phyloP scores from a whole-genome alignment of 2,797 vertebrate species.

The Aeoliscus strigatus region DNA sequence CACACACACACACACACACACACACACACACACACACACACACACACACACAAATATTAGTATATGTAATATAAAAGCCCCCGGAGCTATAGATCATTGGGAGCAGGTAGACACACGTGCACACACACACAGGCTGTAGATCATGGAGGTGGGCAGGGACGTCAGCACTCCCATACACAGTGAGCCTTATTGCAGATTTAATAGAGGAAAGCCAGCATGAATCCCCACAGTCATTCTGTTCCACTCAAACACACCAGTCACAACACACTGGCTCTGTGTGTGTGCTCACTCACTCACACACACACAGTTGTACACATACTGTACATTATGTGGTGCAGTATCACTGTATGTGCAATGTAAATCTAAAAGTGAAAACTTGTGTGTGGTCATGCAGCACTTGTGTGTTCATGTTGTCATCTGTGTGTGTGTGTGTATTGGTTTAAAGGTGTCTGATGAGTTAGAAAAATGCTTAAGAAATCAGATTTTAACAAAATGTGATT shows the following conservation, averaged over 20 bases:
- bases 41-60: constrained; percentile 62
- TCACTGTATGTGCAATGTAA: constrained; percentile 9
- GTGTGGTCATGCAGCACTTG: constrained; percentile 14
- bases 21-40: constrained; percentile 58
- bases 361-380: constrained; percentile 9
- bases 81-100: constrained; percentile 60
- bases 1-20: constrained; percentile 59
- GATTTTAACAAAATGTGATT: too few relatives aligned
- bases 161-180: constrained; percentile 73
- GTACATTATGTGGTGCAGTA: constrained; percentile 33
- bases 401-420: constrained; percentile 9
- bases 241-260: constrained; percentile 71
- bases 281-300: constrained; percentile 37
- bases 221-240: constrained; percentile 75
- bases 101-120: constrained; percentile 52
- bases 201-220: constrained; percentile 75
- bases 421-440: neutral
- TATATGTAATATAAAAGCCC: constrained; percentile 52
- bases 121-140: constrained; percentile 60
- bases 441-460: too few relatives aligned
- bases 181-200: constrained; percentile 73
- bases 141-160: constrained; percentile 68
- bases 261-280: constrained; percentile 41
- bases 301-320: constrained; percentile 18
- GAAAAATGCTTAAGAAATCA: too few relatives aligned